These are phyloP conservation scores for Drosophila stalkeri DNA, from an alignment of 2,888 invertebrate species.

Conservation along the genomic window DNA sequence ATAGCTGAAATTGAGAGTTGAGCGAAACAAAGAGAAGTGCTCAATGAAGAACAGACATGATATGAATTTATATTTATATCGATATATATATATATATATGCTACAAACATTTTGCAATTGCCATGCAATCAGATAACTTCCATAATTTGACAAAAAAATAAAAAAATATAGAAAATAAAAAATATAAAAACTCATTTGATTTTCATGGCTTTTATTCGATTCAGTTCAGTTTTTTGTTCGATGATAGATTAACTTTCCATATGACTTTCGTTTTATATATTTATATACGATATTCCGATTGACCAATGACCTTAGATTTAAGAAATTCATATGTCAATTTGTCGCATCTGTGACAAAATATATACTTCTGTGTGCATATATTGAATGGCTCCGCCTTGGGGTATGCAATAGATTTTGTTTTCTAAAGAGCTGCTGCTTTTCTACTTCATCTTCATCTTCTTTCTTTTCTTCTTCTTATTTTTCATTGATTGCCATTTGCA, in stretches of 20 bases:
- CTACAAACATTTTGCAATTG: not conserved
- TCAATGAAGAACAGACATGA: not conserved
- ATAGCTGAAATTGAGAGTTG: not conserved
- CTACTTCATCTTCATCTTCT: not conserved
- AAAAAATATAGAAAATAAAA: no score
- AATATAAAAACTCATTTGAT: not conserved
- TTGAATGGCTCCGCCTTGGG: constrained; percentile 10
- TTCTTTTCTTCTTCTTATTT: not conserved
- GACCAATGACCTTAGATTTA: not conserved
- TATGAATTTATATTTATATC: not conserved
- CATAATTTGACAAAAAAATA: not conserved
- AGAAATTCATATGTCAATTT: not conserved
- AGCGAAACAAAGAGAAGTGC: not conserved
- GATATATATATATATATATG: not conserved
- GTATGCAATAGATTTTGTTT: constrained; percentile 21
- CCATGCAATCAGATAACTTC: not conserved
- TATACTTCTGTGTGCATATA: not conserved
- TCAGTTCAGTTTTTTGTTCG: no score
- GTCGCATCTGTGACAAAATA: not conserved
- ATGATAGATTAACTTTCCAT: not conserved
- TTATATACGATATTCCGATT: not conserved
- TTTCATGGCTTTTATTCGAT: not conserved
- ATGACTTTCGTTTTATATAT: not conserved
- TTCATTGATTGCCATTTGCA: constrained; percentile 23
- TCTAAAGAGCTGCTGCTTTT: constrained; percentile 4